Evolutionary conservation across 2,888 invertebrate genomes (phyloP).

Genomic region (Platerodrilus igneus): DNA sequence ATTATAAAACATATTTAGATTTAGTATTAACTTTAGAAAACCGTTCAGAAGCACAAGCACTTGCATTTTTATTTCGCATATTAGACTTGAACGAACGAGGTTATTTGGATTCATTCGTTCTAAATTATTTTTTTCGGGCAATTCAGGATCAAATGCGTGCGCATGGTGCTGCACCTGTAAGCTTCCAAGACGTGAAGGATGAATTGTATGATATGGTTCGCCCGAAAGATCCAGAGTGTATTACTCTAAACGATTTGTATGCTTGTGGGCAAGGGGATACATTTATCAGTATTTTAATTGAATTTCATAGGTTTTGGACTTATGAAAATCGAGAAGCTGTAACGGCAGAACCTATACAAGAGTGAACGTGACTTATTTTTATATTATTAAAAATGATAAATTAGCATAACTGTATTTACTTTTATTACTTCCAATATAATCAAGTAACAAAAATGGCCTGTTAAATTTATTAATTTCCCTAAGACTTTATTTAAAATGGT

Average conservation of each 20-base stretch:
- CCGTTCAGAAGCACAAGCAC: constrained; percentile 82
- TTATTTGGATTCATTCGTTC: constrained; percentile 82
- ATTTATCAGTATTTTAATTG: constrained; percentile 88
- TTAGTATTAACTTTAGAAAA: constrained; percentile 92
- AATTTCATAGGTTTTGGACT: constrained; percentile 94
- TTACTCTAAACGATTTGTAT: constrained; percentile 82
- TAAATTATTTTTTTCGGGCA: constrained; percentile 90
- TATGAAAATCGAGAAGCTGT: constrained; percentile 89
- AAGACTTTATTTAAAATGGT: too few relatives aligned
- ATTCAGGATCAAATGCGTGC: constrained; percentile 87
- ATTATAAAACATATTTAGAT: constrained; percentile 95
- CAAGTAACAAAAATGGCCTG: too few relatives aligned
- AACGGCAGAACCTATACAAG: constrained; percentile 56
- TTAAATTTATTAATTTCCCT: too few relatives aligned
- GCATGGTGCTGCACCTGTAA: constrained; percentile 84
- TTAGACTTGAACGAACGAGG: constrained; percentile 85
- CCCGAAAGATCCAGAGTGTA: constrained; percentile 75
- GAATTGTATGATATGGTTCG: constrained; percentile 98
- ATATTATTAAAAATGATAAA: too few relatives aligned
- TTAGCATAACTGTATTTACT: too few relatives aligned
- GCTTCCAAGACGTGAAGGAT: constrained; percentile 92
- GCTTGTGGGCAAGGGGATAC: constrained; percentile 89
- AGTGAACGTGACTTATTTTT: too few relatives aligned
- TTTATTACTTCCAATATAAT: too few relatives aligned
- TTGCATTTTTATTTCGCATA: constrained; percentile 87